Conservation (phyloP, 2,113 vertebrate species). For the Bujurquina vittata region DNA sequence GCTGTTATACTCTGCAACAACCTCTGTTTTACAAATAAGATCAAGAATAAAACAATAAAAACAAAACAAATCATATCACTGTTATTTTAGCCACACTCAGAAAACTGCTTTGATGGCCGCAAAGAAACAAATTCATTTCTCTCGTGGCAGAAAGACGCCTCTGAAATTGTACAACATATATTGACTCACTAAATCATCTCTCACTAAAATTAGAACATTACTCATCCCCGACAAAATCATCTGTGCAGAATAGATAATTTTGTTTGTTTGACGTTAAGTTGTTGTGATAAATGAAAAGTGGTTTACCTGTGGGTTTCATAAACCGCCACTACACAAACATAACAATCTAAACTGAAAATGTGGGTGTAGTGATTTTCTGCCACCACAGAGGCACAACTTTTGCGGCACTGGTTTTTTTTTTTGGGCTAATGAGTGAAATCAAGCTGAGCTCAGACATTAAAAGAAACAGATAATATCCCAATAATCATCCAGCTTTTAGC, state of each 20-base stretch:
- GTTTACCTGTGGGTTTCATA: slow-evolving; percentile 25
- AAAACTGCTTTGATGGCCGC: neutral
- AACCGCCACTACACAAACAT: neutral
- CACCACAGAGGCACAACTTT: slow-evolving; percentile 3
- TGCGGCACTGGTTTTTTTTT: neutral
- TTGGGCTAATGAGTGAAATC: neutral
- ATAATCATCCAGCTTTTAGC: slow-evolving; percentile 1
- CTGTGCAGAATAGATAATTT: slow-evolving; percentile 1
- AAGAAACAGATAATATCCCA: slow-evolving; percentile 7
- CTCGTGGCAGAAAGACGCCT: neutral
- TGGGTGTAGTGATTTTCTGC: slow-evolving; percentile 4
- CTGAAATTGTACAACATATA: slow-evolving; percentile 13
- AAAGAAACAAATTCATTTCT: neutral
- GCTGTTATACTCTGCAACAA: neutral
- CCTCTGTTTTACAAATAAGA: neutral
- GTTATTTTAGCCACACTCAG: neutral
- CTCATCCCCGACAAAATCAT: slow-evolving; percentile 4
- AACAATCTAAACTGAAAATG: neutral
- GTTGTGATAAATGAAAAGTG: slow-evolving; percentile 11
- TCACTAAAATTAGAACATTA: slow-evolving; percentile 21
- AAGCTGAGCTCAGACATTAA: neutral
- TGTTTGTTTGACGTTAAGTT: slow-evolving; percentile 8
- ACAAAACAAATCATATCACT: neutral
- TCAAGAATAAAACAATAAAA: neutral
- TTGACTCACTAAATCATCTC: slow-evolving; percentile 29